phyloP scores from a whole-genome alignment of 2,888 invertebrate species.

The Chydorus sphaericus region DNA sequence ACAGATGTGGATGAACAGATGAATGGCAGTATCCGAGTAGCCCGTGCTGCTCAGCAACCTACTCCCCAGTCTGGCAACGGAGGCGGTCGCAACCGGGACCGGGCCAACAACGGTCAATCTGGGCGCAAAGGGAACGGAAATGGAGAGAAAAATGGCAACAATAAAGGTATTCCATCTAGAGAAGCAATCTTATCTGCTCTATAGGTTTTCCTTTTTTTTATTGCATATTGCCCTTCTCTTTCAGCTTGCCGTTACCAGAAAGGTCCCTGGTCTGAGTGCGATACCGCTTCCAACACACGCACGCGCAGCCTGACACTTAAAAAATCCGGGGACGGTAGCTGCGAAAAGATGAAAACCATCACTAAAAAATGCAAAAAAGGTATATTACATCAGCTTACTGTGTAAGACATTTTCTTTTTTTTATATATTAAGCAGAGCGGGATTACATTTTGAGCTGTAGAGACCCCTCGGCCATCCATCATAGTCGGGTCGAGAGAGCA shows the following conservation, averaged over 20 bases:
- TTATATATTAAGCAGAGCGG: no score
- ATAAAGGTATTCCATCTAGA: neutral
- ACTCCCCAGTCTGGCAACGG: neutral
- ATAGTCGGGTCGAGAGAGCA: no score
- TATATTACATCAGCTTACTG: conserved; percentile 31
- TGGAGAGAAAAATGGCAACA: neutral
- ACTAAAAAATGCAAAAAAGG: conserved; percentile 89
- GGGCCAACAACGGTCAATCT: no score
- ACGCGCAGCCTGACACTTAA: conserved; percentile 68
- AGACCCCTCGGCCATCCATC: no score
- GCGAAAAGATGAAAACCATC: conserved; percentile 68
- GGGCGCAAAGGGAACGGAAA: conserved; percentile 1
- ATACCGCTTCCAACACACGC: conserved; percentile 64
- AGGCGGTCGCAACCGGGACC: neutral
- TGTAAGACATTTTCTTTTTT: no score
- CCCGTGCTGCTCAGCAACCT: neutral
- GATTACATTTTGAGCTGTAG: no score
- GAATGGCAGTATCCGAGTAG: neutral
- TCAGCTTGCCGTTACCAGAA: conserved; percentile 68
- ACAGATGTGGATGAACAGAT: conserved; percentile 1
- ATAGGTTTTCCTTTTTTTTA: neutral
- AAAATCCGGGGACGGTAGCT: conserved; percentile 66
- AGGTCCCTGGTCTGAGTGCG: conserved; percentile 78
- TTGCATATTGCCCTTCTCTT: no score
- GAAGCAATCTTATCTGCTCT: neutral